phyloP scores from a whole-genome alignment of 2,113 vertebrate genomes.

The Scytalopus superciliaris region DNA sequence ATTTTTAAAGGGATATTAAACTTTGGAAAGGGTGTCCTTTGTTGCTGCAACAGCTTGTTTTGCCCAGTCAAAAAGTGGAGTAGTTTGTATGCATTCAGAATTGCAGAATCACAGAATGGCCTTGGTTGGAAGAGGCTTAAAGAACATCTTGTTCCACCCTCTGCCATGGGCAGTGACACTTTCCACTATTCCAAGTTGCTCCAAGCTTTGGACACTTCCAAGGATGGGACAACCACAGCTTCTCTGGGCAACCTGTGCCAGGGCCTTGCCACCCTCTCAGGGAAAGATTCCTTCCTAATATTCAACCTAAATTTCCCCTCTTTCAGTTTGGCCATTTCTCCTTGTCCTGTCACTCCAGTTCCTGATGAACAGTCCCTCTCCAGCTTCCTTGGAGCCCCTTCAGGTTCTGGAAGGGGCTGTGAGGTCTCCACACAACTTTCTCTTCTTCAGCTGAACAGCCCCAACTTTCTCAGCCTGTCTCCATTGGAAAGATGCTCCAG shows the following conservation, averaged over 20 bases:
- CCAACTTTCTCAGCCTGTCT: not conserved
- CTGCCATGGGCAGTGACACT: not conserved
- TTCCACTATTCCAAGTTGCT: not conserved
- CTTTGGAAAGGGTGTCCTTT: not conserved
- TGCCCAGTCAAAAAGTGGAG: not conserved
- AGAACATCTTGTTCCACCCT: not conserved
- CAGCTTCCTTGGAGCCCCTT: not conserved
- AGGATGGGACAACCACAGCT: not conserved
- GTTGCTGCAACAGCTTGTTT: not conserved
- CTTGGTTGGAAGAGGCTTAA: not conserved
- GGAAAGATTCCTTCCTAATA: not conserved
- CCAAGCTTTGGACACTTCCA: not conserved
- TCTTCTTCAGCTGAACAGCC: not conserved
- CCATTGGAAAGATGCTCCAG: not conserved
- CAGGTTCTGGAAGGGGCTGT: not conserved
- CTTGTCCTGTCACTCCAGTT: not conserved
- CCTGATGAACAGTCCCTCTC: not conserved
- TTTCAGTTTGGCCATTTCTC: not conserved
- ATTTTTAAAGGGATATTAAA: not conserved
- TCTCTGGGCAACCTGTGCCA: not conserved
- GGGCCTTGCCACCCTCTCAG: not conserved
- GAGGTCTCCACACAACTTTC: not conserved
- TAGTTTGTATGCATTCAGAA: not conserved
- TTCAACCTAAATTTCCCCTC: not conserved
- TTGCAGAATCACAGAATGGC: not conserved